Evolutionary conservation across 1,140 invertebrate genomes (phyloP).

Genomic region (Potamilus streckersoni): DNA sequence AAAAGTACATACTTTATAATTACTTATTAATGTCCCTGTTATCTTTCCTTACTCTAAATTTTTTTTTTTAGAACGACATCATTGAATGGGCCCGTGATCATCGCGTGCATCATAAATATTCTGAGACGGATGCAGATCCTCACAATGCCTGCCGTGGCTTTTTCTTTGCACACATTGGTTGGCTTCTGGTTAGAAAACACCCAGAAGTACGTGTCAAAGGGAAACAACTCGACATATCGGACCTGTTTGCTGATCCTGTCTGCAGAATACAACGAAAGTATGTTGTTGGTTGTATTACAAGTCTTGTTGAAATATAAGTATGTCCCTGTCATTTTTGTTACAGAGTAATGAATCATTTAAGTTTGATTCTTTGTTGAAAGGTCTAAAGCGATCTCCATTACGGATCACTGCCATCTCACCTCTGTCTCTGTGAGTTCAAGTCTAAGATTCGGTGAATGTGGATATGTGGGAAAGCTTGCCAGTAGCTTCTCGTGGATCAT

Average conservation of each 20-base stretch:
- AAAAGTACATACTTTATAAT: too few species aligned
- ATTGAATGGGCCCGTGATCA: constrained; percentile 95
- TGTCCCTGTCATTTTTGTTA: too few species aligned
- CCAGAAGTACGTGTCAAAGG: constrained; percentile 90
- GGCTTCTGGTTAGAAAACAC: constrained; percentile 91
- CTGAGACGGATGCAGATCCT: constrained; percentile 95
- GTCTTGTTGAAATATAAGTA: too few species aligned
- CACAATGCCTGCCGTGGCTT: constrained; percentile 95
- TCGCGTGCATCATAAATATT: constrained; percentile 96
- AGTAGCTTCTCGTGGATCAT: too few species aligned
- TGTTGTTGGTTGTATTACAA: neutral
- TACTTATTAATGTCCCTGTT: too few species aligned
- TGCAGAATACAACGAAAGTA: constrained; percentile 86
- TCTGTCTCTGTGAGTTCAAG: too few species aligned
- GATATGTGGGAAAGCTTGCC: too few species aligned
- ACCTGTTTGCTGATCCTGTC: constrained; percentile 87
- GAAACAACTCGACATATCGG: constrained; percentile 85
- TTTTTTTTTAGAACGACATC: constrained; percentile 82
- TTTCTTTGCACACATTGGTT: constrained; percentile 96
- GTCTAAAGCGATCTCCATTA: too few species aligned
- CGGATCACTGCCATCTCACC: too few species aligned
- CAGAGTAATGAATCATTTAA: too few species aligned
- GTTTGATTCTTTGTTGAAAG: too few species aligned
- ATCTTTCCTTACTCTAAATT: neutral
- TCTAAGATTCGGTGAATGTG: too few species aligned